phyloP scores from a whole-genome alignment of 2,113 vertebrate genomes.

The Istiophorus platypterus region DNA sequence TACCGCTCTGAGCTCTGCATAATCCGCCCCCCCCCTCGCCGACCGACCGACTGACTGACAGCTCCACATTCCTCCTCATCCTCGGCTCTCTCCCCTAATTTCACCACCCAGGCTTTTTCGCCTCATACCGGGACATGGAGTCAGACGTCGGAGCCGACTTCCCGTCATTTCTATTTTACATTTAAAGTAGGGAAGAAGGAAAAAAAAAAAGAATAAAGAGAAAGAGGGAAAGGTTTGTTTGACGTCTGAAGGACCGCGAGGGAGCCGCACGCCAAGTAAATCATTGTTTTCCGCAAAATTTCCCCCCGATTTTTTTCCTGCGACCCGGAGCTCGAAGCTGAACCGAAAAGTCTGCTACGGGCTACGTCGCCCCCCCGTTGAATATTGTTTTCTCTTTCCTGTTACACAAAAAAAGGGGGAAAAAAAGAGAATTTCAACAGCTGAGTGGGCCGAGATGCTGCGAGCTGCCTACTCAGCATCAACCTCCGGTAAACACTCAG shows the following conservation, averaged over 20 bases:
- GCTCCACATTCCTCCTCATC: slow-evolving; percentile 86
- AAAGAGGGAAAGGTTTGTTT: slow-evolving; percentile 15
- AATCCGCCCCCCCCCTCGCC: slow-evolving; percentile 88
- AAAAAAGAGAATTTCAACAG: slow-evolving; percentile 63
- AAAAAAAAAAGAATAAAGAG: slow-evolving; percentile 6
- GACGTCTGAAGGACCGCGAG: slow-evolving; percentile 42
- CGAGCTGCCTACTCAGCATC: slow-evolving; percentile 73
- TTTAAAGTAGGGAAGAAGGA: slow-evolving; percentile 50
- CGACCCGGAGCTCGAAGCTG: slow-evolving; percentile 43
- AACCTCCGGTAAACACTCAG: slow-evolving; percentile 78
- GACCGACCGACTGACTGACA: slow-evolving; percentile 91
- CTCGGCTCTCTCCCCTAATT: slow-evolving; percentile 73
- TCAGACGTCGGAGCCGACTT: slow-evolving; percentile 68
- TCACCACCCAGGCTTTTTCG: slow-evolving; percentile 60
- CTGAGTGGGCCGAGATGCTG: slow-evolving; percentile 71
- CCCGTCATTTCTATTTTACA: slow-evolving; percentile 64
- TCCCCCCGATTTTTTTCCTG: slow-evolving; percentile 21
- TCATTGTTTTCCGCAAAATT: no score
- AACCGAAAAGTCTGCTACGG: slow-evolving; percentile 46
- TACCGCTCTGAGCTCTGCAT: slow-evolving; percentile 89
- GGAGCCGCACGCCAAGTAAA: slow-evolving; percentile 26
- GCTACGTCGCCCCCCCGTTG: slow-evolving; percentile 24
- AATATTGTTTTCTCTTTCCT: slow-evolving; percentile 44
- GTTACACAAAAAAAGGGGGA: slow-evolving; percentile 58
- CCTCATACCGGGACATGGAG: slow-evolving; percentile 74